Evolutionary conservation across 2,113 vertebrate genomes (phyloP).

Genomic region (Aptenodytes patagonicus): DNA sequence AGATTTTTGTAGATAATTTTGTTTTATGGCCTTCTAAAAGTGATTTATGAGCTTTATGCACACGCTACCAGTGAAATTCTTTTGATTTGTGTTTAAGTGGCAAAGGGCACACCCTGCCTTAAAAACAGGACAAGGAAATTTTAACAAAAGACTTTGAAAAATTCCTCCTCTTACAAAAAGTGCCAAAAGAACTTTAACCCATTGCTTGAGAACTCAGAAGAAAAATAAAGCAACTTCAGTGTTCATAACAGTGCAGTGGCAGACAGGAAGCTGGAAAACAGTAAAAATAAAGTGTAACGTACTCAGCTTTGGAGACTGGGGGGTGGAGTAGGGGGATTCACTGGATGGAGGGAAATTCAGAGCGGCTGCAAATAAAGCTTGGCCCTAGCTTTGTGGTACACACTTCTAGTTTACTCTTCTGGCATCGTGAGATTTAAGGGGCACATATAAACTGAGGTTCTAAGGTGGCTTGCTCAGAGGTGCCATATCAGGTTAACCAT

Average conservation of each 20-base stretch:
- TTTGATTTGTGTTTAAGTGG: slow-evolving; percentile 48
- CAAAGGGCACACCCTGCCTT: slow-evolving; percentile 59
- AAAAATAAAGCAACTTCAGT: background rate
- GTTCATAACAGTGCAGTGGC: background rate
- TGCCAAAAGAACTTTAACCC: slow-evolving; percentile 49
- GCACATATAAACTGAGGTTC: background rate
- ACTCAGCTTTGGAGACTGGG: background rate
- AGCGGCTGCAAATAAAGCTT: background rate
- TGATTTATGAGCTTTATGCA: slow-evolving; percentile 31
- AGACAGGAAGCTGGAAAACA: background rate
- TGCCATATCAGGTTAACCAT: background rate
- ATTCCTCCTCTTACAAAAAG: background rate
- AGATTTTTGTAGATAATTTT: slow-evolving; percentile 48
- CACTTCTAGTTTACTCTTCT: background rate
- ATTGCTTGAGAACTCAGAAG: background rate
- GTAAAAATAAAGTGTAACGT: background rate
- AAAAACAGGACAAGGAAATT: slow-evolving; percentile 45
- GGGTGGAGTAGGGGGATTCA: background rate
- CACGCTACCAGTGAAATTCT: slow-evolving; percentile 22
- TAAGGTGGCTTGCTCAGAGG: background rate
- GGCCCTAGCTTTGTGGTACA: background rate
- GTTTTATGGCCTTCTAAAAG: slow-evolving; percentile 57
- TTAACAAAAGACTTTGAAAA: slow-evolving; percentile 53
- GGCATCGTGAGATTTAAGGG: background rate
- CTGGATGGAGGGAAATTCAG: background rate